Conservation (phyloP, 2,888 invertebrate genomes). For the Candidula unifasciata region DNA sequence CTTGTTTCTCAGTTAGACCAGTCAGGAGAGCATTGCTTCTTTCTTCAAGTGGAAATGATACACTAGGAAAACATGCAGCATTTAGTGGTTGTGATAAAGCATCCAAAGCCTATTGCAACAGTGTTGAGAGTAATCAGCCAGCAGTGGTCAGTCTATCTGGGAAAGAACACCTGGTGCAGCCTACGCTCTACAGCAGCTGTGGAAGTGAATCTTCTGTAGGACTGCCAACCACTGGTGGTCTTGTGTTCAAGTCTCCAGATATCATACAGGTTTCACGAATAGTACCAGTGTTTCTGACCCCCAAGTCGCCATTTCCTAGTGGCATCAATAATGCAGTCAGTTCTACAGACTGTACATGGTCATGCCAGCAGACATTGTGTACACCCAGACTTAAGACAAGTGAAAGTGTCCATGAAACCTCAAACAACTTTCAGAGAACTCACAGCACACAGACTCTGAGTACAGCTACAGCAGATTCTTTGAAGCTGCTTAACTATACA, state of each 20-base stretch:
- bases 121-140: neutral
- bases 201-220: no score
- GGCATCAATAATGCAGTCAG: neutral
- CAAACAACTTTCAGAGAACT: neutral
- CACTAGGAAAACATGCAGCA: neutral
- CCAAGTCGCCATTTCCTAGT: neutral
- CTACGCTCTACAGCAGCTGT: neutral
- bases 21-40: conserved; percentile 19
- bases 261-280: neutral
- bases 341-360: neutral
- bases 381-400: neutral
- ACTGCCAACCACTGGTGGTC: neutral
- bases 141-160: neutral
- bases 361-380: neutral
- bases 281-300: neutral
- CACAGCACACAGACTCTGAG: neutral
- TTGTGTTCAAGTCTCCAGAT: neutral
- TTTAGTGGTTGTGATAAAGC: neutral
- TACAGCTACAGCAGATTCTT: neutral
- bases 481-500: neutral
- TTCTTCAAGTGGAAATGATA: neutral
- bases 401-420: neutral
- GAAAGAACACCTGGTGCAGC: no score
- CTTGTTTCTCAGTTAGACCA: neutral
- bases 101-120: neutral